These are phyloP conservation scores for Trichogramma dendrolimi DNA, from an alignment of 2,888 invertebrate genomes.

Conservation along the genomic window DNA sequence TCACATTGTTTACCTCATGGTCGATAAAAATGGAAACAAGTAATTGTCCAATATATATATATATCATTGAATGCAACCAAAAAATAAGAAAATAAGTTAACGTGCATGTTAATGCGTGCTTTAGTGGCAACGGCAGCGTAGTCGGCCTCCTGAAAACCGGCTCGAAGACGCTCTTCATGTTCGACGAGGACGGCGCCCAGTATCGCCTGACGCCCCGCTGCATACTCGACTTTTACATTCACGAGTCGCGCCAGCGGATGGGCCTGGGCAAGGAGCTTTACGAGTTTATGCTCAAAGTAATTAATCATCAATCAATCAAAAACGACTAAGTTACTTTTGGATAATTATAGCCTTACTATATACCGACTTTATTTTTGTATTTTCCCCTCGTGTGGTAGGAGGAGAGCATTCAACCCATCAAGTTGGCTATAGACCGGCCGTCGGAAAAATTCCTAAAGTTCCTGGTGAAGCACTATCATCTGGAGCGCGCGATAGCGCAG, in stretches of 20 bases:
- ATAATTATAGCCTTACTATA: neutral
- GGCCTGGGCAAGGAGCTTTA: conserved; percentile 83
- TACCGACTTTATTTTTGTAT: conserved; percentile 29
- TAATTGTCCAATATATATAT: conserved; percentile 48
- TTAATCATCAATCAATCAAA: conserved; percentile 16
- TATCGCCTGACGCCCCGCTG: conserved; percentile 80
- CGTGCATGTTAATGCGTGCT: conserved; percentile 34
- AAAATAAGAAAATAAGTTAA: neutral
- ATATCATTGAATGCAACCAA: neutral
- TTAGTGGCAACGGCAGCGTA: conserved; percentile 65
- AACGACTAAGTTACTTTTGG: conserved; percentile 8
- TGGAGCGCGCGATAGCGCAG: conserved; percentile 66
- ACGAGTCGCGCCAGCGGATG: conserved; percentile 76
- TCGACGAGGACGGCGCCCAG: conserved; percentile 66
- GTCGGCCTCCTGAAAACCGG: conserved; percentile 89
- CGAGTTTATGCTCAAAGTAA: conserved; percentile 81
- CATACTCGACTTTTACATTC: conserved; percentile 89
- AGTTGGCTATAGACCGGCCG: conserved; percentile 89
- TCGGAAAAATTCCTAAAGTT: conserved; percentile 85
- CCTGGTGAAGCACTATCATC: conserved; percentile 75
- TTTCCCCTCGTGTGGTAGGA: conserved; percentile 54
- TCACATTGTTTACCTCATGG: conserved; percentile 57
- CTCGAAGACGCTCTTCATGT: conserved; percentile 82
- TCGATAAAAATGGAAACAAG: conserved; percentile 58
- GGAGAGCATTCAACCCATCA: conserved; percentile 63